Base-by-base conservation (phyloP, 2,888 invertebrate species). In the Microdon myrmicae region DNA sequence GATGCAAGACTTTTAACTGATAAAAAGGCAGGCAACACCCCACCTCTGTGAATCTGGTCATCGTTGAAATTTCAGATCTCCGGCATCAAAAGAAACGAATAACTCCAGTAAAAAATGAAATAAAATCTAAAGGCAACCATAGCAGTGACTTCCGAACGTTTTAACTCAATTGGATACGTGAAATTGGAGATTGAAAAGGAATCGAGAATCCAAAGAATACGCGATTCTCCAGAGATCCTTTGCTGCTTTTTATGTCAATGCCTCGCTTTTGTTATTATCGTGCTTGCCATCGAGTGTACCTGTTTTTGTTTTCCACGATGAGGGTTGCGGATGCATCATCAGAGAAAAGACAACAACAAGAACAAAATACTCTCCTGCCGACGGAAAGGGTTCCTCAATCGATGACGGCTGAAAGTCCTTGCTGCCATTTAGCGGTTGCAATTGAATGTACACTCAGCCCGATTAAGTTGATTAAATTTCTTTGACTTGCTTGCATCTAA, bases 161-260 rank as follows among this genome's bases (percentile, higher is more conserved):
- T 70, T 70, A 70, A 68, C 68, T 67, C 70, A 68, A 70, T 70
- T 70, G 70, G 68, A 70, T 70, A 45, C 56, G 28, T 64, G 56
- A 64, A 64, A 64, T 64, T 64, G 32, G 47, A 58, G 64, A 58
- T 64, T 64, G 56, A 56, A 64, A 55, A 64, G 32, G 64, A 51
- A 64, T 64, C 53, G 56, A n/a, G n/a, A 64, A 58, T 51, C 51
- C 58, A 49, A 20, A 55, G 59, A 68, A 68, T 68, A 68, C 67
- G 68, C 68, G 61, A 68, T 67, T 68, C 64, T 66, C 53, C 28
- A 10, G 39, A 44, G 59, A 59, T 53, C 29, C 43, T 47, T 39
- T 39, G 39, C 38, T 39, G 13, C 47, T 56, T 54, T 45, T 53
- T 43, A 34, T 44, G 37, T 44, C 19, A 29, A 37, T 38, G 17